These are phyloP conservation scores for Epizoanthus illoricatus DNA, from an alignment of 92 coral and sea anemone genomes.

Conservation along the genomic window DNA sequence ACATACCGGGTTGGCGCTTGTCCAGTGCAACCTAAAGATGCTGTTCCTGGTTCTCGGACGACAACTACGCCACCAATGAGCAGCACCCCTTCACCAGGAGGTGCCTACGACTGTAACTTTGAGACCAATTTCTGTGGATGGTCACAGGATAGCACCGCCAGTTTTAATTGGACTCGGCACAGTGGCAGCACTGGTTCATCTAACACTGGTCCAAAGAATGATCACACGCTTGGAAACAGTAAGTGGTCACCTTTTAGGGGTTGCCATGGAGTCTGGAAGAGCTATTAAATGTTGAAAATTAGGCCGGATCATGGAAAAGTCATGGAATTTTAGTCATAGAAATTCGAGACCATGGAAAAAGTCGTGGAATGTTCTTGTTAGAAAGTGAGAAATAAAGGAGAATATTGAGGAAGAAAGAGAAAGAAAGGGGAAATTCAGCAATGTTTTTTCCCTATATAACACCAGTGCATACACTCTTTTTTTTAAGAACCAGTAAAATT, in stretches of 20 bases:
- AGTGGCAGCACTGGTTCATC: constrained; percentile 54
- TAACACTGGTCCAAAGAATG: constrained; percentile 78
- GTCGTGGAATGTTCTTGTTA: not conserved
- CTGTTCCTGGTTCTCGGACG: constrained; percentile 67
- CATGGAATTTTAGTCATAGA: not conserved
- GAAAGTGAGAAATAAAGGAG: no score
- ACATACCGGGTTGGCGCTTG: constrained; percentile 84
- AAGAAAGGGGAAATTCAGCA: no score
- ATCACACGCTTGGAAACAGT: constrained; percentile 70
- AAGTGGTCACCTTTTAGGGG: not conserved
- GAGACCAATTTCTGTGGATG: constrained; percentile 80
- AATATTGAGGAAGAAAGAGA: no score
- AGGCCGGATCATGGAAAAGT: no score
- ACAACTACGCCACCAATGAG: constrained; percentile 55
- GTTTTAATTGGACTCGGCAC: constrained; percentile 86
- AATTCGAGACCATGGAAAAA: not conserved
- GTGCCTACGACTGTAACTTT: constrained; percentile 74
- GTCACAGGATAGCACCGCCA: constrained; percentile 73
- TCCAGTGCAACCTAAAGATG: constrained; percentile 68
- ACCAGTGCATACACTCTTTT: no score
- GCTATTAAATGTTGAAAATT: no score
- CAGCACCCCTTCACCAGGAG: constrained; percentile 65
- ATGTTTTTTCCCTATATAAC: no score
- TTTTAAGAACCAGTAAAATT: no score
- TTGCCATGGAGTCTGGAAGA: no score